Conservation (phyloP, 2,888 invertebrate species). For the Philereme vetulata region DNA sequence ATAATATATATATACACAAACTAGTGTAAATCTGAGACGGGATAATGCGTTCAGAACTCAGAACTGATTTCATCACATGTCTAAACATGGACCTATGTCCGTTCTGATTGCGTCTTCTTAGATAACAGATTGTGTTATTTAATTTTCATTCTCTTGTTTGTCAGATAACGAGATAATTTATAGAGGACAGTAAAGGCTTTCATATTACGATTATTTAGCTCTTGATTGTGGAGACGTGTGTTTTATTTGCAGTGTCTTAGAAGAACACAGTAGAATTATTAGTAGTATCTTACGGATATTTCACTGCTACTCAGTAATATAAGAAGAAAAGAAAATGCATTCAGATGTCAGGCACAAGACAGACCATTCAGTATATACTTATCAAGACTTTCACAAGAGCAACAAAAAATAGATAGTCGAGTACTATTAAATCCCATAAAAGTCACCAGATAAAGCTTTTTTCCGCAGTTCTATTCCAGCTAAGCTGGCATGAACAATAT, state of each 20-base stretch:
- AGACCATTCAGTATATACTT: too few species aligned
- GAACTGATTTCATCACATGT: conserved; percentile 22
- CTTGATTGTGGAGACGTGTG: conserved; percentile 63
- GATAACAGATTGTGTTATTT: conserved; percentile 74
- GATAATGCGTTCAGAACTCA: conserved; percentile 3
- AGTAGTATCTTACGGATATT: background rate
- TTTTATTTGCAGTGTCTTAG: conserved; percentile 62
- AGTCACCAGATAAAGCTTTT: too few species aligned
- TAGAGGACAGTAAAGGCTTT: conserved; percentile 73
- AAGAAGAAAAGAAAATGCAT: too few species aligned
- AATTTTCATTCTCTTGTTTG: conserved; percentile 71
- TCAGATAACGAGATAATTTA: conserved; percentile 73
- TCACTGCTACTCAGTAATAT: conserved; percentile 1
- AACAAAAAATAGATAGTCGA: too few species aligned
- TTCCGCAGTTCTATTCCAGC: too few species aligned
- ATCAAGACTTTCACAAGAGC: too few species aligned
- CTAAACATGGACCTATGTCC: conserved; percentile 58
- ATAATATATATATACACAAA: too few species aligned
- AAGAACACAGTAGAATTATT: conserved; percentile 26
- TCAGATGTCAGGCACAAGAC: too few species aligned
- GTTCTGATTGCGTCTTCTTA: conserved; percentile 66
- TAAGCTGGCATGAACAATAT: too few species aligned
- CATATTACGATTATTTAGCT: conserved; percentile 75
- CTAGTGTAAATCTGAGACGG: too few species aligned
- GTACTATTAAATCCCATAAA: too few species aligned